Evolutionary conservation across 2,797 vertebrate genomes (phyloP).

Genomic region (Mastacembelus armatus): DNA sequence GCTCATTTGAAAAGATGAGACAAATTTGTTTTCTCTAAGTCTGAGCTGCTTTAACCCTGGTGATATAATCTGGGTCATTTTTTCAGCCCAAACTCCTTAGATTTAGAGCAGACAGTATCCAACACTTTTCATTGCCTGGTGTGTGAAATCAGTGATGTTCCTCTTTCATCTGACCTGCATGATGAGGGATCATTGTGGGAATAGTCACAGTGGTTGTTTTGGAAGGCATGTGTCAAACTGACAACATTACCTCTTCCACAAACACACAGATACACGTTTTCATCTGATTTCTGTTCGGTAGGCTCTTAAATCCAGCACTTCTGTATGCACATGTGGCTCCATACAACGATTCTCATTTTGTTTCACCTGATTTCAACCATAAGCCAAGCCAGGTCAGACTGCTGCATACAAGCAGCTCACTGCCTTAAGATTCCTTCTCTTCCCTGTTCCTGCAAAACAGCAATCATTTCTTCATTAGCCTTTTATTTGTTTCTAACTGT

Average conservation of each 20-base stretch:
- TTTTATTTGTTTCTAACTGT: constrained; percentile 86
- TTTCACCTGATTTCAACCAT: constrained; percentile 21
- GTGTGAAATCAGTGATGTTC: background rate
- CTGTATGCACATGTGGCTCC: background rate
- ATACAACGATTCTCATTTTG: constrained; percentile 31
- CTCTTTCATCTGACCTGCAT: background rate
- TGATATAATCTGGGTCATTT: no score
- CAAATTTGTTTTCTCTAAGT: no score
- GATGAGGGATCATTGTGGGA: background rate
- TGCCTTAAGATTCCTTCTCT: constrained; percentile 59
- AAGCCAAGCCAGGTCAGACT: constrained; percentile 26
- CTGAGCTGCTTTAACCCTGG: no score
- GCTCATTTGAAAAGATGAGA: no score
- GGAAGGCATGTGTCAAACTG: no score
- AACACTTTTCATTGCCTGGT: no score
- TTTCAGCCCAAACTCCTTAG: no score
- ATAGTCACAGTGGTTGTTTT: no score
- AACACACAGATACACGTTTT: no score
- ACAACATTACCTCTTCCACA: no score
- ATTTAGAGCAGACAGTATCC: no score
- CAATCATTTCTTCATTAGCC: constrained; percentile 90
- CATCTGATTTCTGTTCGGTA: background rate
- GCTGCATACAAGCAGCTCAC: constrained; percentile 42
- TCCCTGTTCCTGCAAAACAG: constrained; percentile 70
- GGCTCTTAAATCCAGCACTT: constrained; percentile 6